These are phyloP conservation scores for Macquaria ambigua DNA, from an alignment of 2,113 vertebrate genomes.

Conservation along the genomic window DNA sequence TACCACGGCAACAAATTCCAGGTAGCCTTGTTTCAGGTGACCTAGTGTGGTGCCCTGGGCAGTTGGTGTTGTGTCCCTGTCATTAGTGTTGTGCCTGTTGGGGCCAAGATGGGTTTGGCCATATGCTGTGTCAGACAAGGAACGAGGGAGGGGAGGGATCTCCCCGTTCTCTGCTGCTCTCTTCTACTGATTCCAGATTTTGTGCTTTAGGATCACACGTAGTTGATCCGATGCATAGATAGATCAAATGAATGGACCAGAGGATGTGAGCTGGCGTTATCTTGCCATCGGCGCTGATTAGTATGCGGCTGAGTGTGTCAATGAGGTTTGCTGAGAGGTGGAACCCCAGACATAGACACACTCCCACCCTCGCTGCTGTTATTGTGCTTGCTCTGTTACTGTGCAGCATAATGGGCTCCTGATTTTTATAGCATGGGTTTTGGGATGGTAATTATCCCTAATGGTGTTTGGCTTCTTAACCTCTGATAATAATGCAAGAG, in stretches of 20 bases:
- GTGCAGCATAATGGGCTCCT: slow-evolving; percentile 61
- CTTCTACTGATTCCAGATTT: slow-evolving; percentile 35
- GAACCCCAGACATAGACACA: slow-evolving; percentile 70
- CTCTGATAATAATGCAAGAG: slow-evolving; percentile 64
- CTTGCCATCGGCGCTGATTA: slow-evolving; percentile 73
- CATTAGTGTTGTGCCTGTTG: slow-evolving; percentile 55
- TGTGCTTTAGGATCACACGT: slow-evolving; percentile 31
- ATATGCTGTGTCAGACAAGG: slow-evolving; percentile 67
- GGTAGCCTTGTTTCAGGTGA: slow-evolving; percentile 66
- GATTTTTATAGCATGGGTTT: slow-evolving; percentile 66
- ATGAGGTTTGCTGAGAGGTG: slow-evolving; percentile 75
- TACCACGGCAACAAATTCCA: slow-evolving; percentile 62
- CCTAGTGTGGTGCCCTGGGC: slow-evolving; percentile 42
- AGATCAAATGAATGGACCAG: slow-evolving; percentile 59
- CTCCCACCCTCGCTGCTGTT: slow-evolving; percentile 70
- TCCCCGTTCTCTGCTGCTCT: slow-evolving; percentile 47
- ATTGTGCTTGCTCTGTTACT: slow-evolving; percentile 61
- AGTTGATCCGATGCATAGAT: slow-evolving; percentile 37
- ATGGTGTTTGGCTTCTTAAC: slow-evolving; percentile 75
- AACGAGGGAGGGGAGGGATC: slow-evolving; percentile 56
- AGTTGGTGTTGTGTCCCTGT: slow-evolving; percentile 55
- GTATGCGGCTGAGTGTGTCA: slow-evolving; percentile 80
- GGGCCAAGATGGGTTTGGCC: slow-evolving; percentile 61
- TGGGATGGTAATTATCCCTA: slow-evolving; percentile 68
- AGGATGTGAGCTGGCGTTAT: slow-evolving; percentile 60